Base-by-base conservation (phyloP, 2,797 vertebrate genomes). In the Brachyrhaphis roseni region DNA sequence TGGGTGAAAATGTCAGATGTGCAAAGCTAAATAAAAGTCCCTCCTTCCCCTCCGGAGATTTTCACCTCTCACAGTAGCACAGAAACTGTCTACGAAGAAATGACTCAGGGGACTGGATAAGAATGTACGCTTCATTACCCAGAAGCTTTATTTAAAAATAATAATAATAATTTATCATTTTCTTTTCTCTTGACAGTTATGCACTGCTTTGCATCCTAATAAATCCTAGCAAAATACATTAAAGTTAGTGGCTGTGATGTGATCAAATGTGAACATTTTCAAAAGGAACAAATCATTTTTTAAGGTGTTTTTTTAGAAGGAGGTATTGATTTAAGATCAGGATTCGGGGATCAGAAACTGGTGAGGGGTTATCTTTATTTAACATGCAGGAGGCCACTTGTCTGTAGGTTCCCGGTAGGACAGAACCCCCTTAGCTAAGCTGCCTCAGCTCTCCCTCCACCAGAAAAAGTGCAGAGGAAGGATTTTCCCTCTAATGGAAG, bases 381-480 rank as follows among this genome's bases (percentile, higher is more conserved):
- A 92, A 89, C 85, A 94, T 93, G 90, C 94, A 94, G 87, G 91
- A 94, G 88, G 82, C 76, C 88, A 84, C 93, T 93, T 91, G 93
- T 90, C 91, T 90, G 64, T 91, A 87, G 93, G 93, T 92, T 93
- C 57, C 81, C 88, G 88, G 92, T 93, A 92, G 85, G 77, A 87
- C 70, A 89, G 87, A 93, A 91, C 88, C 86, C 81, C 81, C 84
- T 71, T 20, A 82, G 88, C 86, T 90, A 91, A 94, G 91, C 92
- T 92, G 84, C 92, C 93, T 93, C 89, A 82, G 87, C 86, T 85
- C 88, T 91, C 89, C 88, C 86, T 93, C 90, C 88, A 85, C 46
- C 87, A 90, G 89, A 80, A 93, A 93, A 95, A 94, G 82, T 93
- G 94, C 93, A 90, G 88, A 92, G 91, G 82, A 91, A 93, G 88